Base-by-base conservation (phyloP, 2,113 vertebrate species). In the Ciconia stormi region DNA sequence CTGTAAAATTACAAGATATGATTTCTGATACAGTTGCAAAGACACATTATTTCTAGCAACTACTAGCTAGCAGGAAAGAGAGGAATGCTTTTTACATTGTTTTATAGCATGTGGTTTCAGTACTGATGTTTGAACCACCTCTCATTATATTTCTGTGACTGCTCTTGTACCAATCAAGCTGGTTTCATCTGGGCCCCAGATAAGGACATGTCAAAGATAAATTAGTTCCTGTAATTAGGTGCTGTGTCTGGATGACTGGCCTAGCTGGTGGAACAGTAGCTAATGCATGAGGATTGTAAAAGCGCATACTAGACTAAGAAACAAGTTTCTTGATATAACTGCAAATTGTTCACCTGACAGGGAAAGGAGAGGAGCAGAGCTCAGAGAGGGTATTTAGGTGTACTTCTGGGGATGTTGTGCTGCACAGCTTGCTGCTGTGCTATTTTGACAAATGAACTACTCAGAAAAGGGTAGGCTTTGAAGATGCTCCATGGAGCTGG, bases 91-190 rank as follows among this genome's bases (percentile, higher is more conserved):
- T 21, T 47, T 26, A 44, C 7, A 1, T 32, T 62, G 49, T 62
- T 56, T 40, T 73, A 19, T 3, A 27, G 36, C 0, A 0, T 36
- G 27, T 65, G 22, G 19, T 70, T 78, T 70, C 44, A 26, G 55
- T 19, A 12, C 16, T 49, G 23, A 23, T 36, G 65, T 66, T 42
- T n/a, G 73, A 82, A 36, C 1, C 9, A 27, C 13, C 15, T 56
- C 63, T 87, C 1, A 1, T 81, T 30, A 2, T 2, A 8, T 47
- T 79, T 44, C 25, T 32, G 53, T 34, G 10, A 3, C n/a, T 65
- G 58, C 32, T 73, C n/a, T 83, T 1, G 0, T 16, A 32, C 40
- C 0, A 2, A 5, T 21, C 1, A 8, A 69, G 53, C 29, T 58
- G 22, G 63, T 82, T 63, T 49, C 17, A 5, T 50, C 56, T 61